Conservation (phyloP, 37 sponge, comb jelly and placozoan species). For the Diacarnus erythraeanus region DNA sequence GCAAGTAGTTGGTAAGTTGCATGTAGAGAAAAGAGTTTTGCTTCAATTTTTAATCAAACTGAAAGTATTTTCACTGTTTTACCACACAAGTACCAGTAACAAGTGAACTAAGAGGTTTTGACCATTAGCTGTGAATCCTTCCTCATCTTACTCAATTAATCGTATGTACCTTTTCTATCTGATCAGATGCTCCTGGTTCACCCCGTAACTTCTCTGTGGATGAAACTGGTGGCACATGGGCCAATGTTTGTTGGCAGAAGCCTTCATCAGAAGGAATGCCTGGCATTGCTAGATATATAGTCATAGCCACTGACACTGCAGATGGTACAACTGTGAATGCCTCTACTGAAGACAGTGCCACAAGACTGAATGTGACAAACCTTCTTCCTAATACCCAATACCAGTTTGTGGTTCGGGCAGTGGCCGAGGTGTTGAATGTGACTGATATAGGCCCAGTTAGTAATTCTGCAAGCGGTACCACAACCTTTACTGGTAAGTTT, state of each 20-base stretch:
- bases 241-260: not conserved
- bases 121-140: too few species aligned
- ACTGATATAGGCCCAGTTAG: not conserved
- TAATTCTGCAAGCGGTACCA: not conserved
- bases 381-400: not conserved
- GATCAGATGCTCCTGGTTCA: not conserved
- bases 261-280: not conserved
- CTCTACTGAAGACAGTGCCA: not conserved
- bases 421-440: not conserved
- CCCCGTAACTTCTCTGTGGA: slow-evolving; percentile 8
- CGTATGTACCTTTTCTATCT: not conserved
- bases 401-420: not conserved
- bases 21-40: not conserved
- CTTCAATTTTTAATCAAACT: not conserved
- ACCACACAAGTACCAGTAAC: not conserved
- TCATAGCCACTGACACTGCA: not conserved
- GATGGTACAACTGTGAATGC: not conserved
- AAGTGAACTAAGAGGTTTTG: too few species aligned
- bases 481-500: not conserved
- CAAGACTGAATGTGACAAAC: not conserved
- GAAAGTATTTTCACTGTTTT: not conserved
- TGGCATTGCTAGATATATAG: not conserved
- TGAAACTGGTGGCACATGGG: not conserved
- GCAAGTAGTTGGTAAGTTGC: slow-evolving; percentile 9
- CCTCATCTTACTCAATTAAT: too few species aligned